Base-by-base conservation (phyloP, 2,797 vertebrate species). In the Myoxocephalus aenaeus region DNA sequence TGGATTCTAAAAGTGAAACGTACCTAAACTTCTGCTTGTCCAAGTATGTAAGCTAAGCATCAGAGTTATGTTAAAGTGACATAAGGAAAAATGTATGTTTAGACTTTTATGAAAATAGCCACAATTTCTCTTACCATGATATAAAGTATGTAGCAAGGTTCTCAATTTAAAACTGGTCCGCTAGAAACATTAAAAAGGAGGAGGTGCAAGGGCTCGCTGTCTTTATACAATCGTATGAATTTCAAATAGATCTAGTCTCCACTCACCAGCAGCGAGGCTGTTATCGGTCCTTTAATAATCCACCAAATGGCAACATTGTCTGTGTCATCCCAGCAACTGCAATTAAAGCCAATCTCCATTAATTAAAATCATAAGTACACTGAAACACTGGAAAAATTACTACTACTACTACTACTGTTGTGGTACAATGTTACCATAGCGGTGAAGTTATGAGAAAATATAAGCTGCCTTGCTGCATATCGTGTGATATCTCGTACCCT, bases 211-310 rank as follows among this genome's bases (percentile, higher is more conserved):
- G 6, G 20, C 1, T 3, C 25, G 46, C 56, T 34, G 20, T 53
- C 61, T 38, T 4, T 12, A 62, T 51, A 61, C 42, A 7, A 13
- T 8, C 5, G 8, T 11, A 38, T 38, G n/a, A 38, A n/a, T 34
- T 15, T 57, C 2, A 53, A 5, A 29, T 4, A 14, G 20, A 7
- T 9, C 32, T 53, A 42, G 4, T 67, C n/a, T n/a, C 11, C 32
- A 94, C 95, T 96, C 90, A 97, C 97, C 88, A 96, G 93, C 83
- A 97, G 89, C 0, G 97, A 96, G 22, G 93, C 89, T 44, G 96
- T 96, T 75, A 97, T 97, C 42, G 97, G 96, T n/a, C 95, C 96
- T 91, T 97, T 97, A 83, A 97, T 97, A 70, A 97, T 96, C 96
- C 97, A 97, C 96, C 96, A 97, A 82, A 95, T 89, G 11, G 80